Evolutionary conservation across 2,113 vertebrate genomes (phyloP), one percentile per base, ranked within the genome.

Genomic region (Nicator chloris): DNA sequence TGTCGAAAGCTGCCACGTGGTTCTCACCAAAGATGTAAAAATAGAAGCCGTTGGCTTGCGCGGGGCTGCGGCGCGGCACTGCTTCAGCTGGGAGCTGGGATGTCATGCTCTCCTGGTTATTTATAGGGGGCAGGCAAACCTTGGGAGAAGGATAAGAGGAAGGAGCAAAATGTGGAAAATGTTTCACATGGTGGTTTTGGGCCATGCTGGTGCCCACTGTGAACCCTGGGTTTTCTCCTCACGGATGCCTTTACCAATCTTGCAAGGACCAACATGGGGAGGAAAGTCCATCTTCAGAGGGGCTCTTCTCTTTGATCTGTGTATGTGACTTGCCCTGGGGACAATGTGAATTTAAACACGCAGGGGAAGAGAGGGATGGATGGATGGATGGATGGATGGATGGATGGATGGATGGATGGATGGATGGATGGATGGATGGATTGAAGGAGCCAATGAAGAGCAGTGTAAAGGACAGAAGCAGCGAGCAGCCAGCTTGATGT

Each of bases 11-110:
- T 97, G 96, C 96, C 95, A 96, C 84, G 91, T 94, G 97, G 96
- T 86, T 96, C 96, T 97, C 97, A 95, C 95, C 90, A 94, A 93
- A 94, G 90, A 87, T 76, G 90, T 92, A 97, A 96, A 98, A 97
- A 97, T 97, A 98, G 97, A 97, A 97, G 92, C 91, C 0, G 70
- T 80, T 94, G 96, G 96, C 92, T 97, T 64, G 82, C 1, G 31
- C 4, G 15, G 91, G 95, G 95, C 82, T 78, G 84, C 71, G 78
- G 91, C 37, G 65, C 26, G 12, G 92, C 70, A 30, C 51, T 24
- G n/a, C 94, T 94, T 92, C 91, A 93, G 92, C 97, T 90, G 91
- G 69, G 83, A 96, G 71, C 27, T 77, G 73, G 86, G 87, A 88
- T 96, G 97, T 97, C 95, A 83, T 23, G 86, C 91, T 96, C 95